Evolutionary conservation across 2,888 invertebrate species (phyloP).

Genomic region (Philonicus albiceps): DNA sequence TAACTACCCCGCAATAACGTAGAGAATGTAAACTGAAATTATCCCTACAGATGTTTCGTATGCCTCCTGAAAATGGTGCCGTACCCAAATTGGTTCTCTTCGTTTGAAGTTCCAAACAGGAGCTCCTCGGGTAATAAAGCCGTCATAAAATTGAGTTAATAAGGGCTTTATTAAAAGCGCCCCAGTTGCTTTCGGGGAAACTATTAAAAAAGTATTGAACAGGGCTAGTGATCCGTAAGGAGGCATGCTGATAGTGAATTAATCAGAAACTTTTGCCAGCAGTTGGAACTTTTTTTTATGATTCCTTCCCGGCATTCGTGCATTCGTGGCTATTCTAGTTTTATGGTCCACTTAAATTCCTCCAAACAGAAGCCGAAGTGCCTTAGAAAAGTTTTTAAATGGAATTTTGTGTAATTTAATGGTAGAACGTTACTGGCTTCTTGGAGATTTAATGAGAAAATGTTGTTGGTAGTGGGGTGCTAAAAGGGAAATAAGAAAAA

Average conservation of each 20-base stretch:
- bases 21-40: background rate
- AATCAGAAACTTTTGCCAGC: conserved; percentile 9
- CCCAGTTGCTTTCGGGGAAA: background rate
- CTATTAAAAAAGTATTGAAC: conserved; percentile 8
- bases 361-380: background rate
- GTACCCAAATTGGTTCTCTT: background rate
- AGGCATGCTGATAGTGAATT: conserved; percentile 12
- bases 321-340: background rate
- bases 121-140: background rate
- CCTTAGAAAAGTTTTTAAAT: conserved; percentile 30
- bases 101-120: background rate
- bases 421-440: background rate
- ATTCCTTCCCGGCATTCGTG: background rate
- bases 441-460: background rate
- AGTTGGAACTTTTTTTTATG: conserved; percentile 7
- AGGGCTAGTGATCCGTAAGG: conserved; percentile 12
- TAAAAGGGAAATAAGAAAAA: background rate
- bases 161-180: background rate
- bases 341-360: conserved; percentile 19
- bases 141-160: background rate
- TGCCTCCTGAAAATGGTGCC: background rate
- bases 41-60: background rate
- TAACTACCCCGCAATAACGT: background rate
- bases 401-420: conserved; percentile 24
- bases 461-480: background rate